Evolutionary conservation across 2,888 invertebrate species (phyloP).

Genomic region (Brachyopa scutellaris): DNA sequence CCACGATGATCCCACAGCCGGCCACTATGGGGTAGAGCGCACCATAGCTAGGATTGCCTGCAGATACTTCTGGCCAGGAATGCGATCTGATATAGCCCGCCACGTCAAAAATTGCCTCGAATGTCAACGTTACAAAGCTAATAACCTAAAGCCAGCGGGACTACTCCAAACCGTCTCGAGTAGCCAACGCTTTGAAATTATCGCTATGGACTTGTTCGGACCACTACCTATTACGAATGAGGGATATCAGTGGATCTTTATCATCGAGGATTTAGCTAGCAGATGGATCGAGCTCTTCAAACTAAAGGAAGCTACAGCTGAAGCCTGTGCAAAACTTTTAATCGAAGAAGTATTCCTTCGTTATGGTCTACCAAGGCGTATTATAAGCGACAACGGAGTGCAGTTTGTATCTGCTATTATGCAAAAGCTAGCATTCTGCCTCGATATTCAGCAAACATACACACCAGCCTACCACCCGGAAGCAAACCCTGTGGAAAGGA

Average conservation of each 20-base stretch:
- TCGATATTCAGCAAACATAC: slow-evolving; percentile 56
- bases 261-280: slow-evolving; percentile 74
- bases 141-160: slow-evolving; percentile 62
- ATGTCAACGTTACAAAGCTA: slow-evolving; percentile 55
- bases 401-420: slow-evolving; percentile 77
- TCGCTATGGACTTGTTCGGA: slow-evolving; percentile 63
- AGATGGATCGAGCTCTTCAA: slow-evolving; percentile 76
- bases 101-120: slow-evolving; percentile 29
- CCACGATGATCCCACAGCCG: slow-evolving; percentile 67
- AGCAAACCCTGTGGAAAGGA: slow-evolving; percentile 60
- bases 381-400: slow-evolving; percentile 77
- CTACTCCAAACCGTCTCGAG: slow-evolving; percentile 61
- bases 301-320: slow-evolving; percentile 74
- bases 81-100: slow-evolving; percentile 32
- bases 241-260: slow-evolving; percentile 74
- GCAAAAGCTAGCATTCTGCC: slow-evolving; percentile 74
- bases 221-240: slow-evolving; percentile 42
- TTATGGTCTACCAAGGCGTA: slow-evolving; percentile 76
- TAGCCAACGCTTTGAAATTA: slow-evolving; percentile 64
- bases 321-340: slow-evolving; percentile 74
- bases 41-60: slow-evolving; percentile 51
- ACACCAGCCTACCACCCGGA: slow-evolving; percentile 65
- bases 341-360: slow-evolving; percentile 77
- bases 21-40: slow-evolving; percentile 59
- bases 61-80: slow-evolving; percentile 67